Evolutionary conservation across 2,888 invertebrate genomes (phyloP).

Genomic region (Orthonevra nobilis): DNA sequence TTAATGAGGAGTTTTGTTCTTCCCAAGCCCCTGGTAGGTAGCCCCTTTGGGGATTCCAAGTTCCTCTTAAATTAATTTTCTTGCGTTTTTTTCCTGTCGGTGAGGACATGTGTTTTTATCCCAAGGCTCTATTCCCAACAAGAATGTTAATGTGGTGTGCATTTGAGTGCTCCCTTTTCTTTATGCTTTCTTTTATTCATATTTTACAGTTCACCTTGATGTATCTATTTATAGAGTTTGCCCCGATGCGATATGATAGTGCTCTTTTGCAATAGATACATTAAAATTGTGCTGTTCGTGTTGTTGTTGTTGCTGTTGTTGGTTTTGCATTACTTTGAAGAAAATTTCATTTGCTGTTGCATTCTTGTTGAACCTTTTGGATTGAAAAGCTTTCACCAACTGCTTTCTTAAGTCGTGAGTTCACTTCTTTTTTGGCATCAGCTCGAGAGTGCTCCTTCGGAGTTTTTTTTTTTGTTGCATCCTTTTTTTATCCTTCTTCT

Average conservation of each 20-base stretch:
- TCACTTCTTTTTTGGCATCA: constrained; percentile 28
- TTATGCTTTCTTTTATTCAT: not conserved
- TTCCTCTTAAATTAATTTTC: not conserved
- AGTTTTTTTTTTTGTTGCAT: constrained; percentile 2
- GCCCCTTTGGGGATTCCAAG: not conserved
- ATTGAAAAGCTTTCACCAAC: not conserved
- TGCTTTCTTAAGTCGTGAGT: not conserved
- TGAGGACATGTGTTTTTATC: not conserved
- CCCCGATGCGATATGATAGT: too few species aligned
- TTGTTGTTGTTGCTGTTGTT: constrained; percentile 7
- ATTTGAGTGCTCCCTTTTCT: too few species aligned
- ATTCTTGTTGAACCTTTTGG: constrained; percentile 61
- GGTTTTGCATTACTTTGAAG: not conserved
- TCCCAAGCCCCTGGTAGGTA: not conserved
- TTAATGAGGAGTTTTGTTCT: too few species aligned
- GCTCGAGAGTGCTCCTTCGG: constrained; percentile 31
- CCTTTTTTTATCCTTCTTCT: not conserved
- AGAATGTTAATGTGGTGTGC: constrained; percentile 15
- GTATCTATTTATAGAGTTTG: constrained; percentile 53
- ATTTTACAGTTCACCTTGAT: constrained; percentile 54
- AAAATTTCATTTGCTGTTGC: constrained; percentile 46
- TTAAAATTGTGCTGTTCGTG: constrained; percentile 14
- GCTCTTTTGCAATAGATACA: constrained; percentile 33
- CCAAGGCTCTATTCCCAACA: not conserved
- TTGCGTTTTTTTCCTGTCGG: not conserved